These are phyloP conservation scores for Orthonychiurus folsomi DNA, from an alignment of 2,888 invertebrate genomes.

Conservation along the genomic window DNA sequence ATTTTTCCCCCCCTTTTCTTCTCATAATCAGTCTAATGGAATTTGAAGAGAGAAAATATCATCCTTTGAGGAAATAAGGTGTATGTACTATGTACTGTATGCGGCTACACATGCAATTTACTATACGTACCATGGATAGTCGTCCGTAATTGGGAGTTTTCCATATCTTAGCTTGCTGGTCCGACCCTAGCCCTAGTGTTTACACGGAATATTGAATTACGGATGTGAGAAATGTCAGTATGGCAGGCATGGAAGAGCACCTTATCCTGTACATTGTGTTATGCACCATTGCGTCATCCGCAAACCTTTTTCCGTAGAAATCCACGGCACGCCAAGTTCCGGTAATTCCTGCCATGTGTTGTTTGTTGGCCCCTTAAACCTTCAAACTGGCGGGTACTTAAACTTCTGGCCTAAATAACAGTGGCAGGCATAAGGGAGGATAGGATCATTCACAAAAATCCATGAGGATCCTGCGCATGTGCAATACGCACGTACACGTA, in stretches of 20 bases:
- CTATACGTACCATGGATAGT: no score
- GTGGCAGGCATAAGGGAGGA: no score
- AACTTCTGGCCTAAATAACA: no score
- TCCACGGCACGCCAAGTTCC: slow-evolving; percentile 22
- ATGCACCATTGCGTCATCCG: not conserved
- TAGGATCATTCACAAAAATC: not conserved
- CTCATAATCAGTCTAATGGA: not conserved
- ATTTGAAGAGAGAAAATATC: not conserved
- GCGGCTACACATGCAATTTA: no score
- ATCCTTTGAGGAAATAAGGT: no score
- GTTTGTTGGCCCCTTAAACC: not conserved
- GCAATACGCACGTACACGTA: no score
- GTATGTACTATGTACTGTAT: no score
- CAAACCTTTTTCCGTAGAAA: not conserved
- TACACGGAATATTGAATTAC: not conserved
- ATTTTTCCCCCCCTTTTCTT: not conserved
- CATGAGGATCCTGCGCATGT: not conserved
- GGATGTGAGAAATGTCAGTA: not conserved
- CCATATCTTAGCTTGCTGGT: not conserved
- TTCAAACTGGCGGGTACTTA: not conserved
- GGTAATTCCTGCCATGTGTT: slow-evolving; percentile 28
- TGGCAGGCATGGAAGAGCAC: not conserved
- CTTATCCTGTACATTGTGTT: not conserved
- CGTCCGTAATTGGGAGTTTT: no score
- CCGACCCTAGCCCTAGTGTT: not conserved